A percentile compares a stretch with the other conserved stretches of the same genome.
These are phyloP conservation scores for Leucania comma DNA, from an alignment of 2,888 invertebrate species.

Conservation along the genomic window DNA sequence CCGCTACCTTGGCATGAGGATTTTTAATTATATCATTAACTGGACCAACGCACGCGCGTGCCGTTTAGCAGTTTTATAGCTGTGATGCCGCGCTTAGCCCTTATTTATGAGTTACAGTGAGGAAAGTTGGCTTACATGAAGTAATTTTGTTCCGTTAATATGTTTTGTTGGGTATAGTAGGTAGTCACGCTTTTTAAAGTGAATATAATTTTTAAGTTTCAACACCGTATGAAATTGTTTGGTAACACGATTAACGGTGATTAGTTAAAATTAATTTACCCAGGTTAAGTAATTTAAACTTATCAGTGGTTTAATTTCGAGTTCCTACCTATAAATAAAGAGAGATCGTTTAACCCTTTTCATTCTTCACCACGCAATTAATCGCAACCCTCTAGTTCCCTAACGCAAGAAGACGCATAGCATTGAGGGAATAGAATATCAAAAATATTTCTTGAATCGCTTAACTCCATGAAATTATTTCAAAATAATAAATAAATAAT, in stretches of 20 bases:
- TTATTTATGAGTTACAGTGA: constrained; percentile 80
- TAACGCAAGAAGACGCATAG: constrained; percentile 1
- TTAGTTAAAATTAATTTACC: neutral
- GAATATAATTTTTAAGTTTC: constrained; percentile 54
- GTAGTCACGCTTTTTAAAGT: constrained; percentile 53
- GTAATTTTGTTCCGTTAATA: constrained; percentile 66
- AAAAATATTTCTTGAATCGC: neutral
- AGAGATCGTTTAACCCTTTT: constrained; percentile 21
- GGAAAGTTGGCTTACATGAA: constrained; percentile 69
- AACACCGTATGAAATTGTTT: constrained; percentile 48
- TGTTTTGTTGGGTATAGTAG: constrained; percentile 50
- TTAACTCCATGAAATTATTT: neutral
- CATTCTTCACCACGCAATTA: constrained; percentile 40
- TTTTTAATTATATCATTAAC: constrained; percentile 81
- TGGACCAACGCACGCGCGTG: constrained; percentile 82
- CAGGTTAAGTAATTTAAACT: constrained; percentile 3
- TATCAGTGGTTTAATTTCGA: constrained; percentile 3
- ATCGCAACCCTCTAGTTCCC: constrained; percentile 18
- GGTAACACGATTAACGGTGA: constrained; percentile 21
- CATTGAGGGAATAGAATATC: constrained; percentile 8
- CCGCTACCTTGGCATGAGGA: constrained; percentile 75
- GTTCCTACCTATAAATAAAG: constrained; percentile 4
- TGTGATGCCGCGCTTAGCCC: constrained; percentile 78
- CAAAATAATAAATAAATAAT: constrained; percentile 1
- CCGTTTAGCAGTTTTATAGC: constrained; percentile 84